These are phyloP conservation scores for Microcaecilia unicolor DNA, from an alignment of 2,797 vertebrate species.

Conservation along the genomic window DNA sequence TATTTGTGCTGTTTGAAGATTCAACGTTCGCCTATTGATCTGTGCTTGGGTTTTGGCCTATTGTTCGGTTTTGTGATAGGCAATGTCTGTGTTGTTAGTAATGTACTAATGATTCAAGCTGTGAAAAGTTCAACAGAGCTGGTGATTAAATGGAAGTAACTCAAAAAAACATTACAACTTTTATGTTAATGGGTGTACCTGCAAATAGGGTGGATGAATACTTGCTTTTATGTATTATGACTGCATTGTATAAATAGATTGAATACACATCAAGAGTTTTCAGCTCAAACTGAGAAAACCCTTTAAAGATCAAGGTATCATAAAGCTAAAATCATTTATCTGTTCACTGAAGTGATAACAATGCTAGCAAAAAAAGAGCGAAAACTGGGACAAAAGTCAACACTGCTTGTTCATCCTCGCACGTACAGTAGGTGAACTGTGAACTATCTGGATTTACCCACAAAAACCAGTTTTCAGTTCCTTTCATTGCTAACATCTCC, in stretches of 20 bases:
- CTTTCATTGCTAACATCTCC: conserved; percentile 10
- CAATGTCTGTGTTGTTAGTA: conserved; percentile 20
- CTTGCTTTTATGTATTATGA: conserved; percentile 31
- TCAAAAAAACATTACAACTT: conserved; percentile 37
- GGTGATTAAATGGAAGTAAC: conserved; percentile 30
- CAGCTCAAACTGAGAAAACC: conserved; percentile 10
- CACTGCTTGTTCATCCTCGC: neutral
- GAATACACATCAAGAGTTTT: conserved; percentile 15
- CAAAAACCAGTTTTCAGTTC: conserved; percentile 33
- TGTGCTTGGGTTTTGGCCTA: conserved; percentile 6
- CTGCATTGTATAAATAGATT: conserved; percentile 19
- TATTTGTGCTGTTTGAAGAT: conserved; percentile 28
- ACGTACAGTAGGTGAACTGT: conserved; percentile 8
- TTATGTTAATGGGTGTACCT: conserved; percentile 45
- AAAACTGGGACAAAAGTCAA: conserved; percentile 19
- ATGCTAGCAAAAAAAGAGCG: conserved; percentile 18
- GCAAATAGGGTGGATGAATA: conserved; percentile 1
- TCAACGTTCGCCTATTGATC: conserved; percentile 15
- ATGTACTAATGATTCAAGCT: conserved; percentile 27
- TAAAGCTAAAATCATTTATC: conserved; percentile 19
- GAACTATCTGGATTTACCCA: conserved; percentile 19
- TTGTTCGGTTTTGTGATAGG: conserved; percentile 13
- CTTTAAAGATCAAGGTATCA: conserved; percentile 21
- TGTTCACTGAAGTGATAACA: conserved; percentile 24
- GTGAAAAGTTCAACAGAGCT: conserved; percentile 35